Evolutionary conservation across 1,140 invertebrate species (phyloP).

Genomic region (Drosophila chauvacae): DNA sequence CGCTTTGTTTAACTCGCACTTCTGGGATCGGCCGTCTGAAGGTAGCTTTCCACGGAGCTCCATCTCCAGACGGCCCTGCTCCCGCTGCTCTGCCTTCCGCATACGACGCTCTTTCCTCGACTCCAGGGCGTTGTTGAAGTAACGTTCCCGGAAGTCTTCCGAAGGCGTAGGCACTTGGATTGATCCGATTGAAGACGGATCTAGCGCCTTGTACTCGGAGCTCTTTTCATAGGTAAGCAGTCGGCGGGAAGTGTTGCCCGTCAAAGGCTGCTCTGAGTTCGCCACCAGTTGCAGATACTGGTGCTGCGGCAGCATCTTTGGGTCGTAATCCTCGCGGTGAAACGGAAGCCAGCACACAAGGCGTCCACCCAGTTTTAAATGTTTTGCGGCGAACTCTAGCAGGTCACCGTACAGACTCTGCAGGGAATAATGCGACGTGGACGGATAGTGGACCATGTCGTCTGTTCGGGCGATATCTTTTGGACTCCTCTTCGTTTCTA

Average conservation of each 20-base stretch:
- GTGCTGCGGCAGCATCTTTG: slow-evolving; percentile 91
- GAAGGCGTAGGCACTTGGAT: slow-evolving; percentile 3
- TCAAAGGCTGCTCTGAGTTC: slow-evolving; percentile 95
- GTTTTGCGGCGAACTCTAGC: slow-evolving; percentile 91
- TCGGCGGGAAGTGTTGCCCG: slow-evolving; percentile 90
- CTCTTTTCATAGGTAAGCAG: slow-evolving; percentile 95
- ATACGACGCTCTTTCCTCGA: slow-evolving; percentile 86
- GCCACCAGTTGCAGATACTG: slow-evolving; percentile 90
- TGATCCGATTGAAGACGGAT: slow-evolving; percentile 41
- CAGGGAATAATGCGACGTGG: slow-evolving; percentile 94
- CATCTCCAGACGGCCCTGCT: slow-evolving; percentile 73
- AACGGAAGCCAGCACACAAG: slow-evolving; percentile 97
- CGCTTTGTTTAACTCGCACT: slow-evolving; percentile 74
- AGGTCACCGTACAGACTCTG: slow-evolving; percentile 93
- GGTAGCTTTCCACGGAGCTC: slow-evolving; percentile 70
- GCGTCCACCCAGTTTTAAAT: slow-evolving; percentile 90
- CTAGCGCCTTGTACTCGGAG: slow-evolving; percentile 83
- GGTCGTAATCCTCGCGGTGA: slow-evolving; percentile 90
- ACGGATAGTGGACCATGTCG: slow-evolving; percentile 86
- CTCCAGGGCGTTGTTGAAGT: slow-evolving; percentile 88
- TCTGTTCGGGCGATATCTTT: slow-evolving; percentile 80
- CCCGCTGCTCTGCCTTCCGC: slow-evolving; percentile 62
- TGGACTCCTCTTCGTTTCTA: slow-evolving; percentile 87
- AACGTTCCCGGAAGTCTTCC: slow-evolving; percentile 84
- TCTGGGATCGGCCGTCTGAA: slow-evolving; percentile 57